These are phyloP conservation scores for Oscheius sp. DNA, from an alignment of 2,888 invertebrate species.

Conservation along the genomic window DNA sequence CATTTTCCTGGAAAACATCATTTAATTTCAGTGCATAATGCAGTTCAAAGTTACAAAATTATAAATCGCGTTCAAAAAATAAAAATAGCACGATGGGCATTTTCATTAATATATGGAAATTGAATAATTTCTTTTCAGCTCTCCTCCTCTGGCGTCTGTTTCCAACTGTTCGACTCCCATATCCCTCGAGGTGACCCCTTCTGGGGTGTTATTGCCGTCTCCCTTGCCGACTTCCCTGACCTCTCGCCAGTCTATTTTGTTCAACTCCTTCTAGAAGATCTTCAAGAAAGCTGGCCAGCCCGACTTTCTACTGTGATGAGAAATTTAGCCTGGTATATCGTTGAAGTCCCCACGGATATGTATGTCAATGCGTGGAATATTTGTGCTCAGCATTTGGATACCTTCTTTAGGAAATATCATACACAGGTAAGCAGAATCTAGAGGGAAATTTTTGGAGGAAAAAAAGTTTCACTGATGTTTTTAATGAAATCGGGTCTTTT, in stretches of 20 bases:
- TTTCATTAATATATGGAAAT: no score
- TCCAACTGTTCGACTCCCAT: slow-evolving; percentile 78
- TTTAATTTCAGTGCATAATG: no score
- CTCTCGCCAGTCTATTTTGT: slow-evolving; percentile 92
- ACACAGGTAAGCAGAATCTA: slow-evolving; percentile 49
- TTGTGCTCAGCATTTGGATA: slow-evolving; percentile 86
- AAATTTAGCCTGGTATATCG: slow-evolving; percentile 92
- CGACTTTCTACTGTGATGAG: slow-evolving; percentile 83
- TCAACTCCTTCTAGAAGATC: slow-evolving; percentile 85
- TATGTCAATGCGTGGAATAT: slow-evolving; percentile 81
- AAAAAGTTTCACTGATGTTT: no score
- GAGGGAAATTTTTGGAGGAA: neutral
- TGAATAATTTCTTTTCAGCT: slow-evolving; percentile 75
- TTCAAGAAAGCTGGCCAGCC: slow-evolving; percentile 82
- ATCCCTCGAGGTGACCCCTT: slow-evolving; percentile 74
- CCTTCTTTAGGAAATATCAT: slow-evolving; percentile 78
- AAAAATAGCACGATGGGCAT: no score
- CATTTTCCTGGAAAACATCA: no score
- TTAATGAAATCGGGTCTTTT: no score
- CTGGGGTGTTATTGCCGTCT: slow-evolving; percentile 91
- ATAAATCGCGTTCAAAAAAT: neutral
- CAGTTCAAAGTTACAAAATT: no score
- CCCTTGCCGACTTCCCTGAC: slow-evolving; percentile 93
- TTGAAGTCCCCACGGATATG: slow-evolving; percentile 79
- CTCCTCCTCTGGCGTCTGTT: slow-evolving; percentile 93